These are phyloP conservation scores for Macrophya alboannulata DNA, from an alignment of 2,888 invertebrate species.

Conservation along the genomic window DNA sequence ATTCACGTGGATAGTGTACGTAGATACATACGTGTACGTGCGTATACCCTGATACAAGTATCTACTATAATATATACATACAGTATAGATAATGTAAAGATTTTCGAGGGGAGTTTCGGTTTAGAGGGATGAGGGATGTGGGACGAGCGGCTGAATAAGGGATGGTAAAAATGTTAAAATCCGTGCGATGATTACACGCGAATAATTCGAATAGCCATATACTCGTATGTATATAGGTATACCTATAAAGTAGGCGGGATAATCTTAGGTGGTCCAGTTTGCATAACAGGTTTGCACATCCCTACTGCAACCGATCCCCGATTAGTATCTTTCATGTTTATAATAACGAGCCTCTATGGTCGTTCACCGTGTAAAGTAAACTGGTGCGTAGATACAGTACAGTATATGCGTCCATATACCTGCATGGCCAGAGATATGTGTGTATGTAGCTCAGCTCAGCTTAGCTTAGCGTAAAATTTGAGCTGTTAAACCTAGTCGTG, in stretches of 20 bases:
- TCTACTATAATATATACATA: constrained; percentile 5
- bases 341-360: constrained; percentile 20
- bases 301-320: not conserved
- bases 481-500: constrained; percentile 1
- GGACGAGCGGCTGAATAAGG: not conserved
- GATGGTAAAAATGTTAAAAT: not conserved
- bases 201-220: constrained; percentile 13
- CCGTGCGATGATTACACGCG: constrained; percentile 2
- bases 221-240: too few species aligned
- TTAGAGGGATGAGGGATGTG: not conserved
- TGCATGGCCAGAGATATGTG: too few species aligned
- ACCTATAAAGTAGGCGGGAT: constrained; percentile 24
- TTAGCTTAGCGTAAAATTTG: not conserved
- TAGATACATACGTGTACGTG: not conserved
- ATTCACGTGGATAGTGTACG: constrained; percentile 10
- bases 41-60: not conserved
- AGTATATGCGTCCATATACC: not conserved
- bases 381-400: not conserved
- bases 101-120: not conserved
- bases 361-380: not conserved
- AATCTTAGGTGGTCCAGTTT: constrained; percentile 51
- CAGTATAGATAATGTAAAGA: not conserved
- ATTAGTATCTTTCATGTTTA: constrained; percentile 15
- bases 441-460: not conserved
- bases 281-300: constrained; percentile 36